Evolutionary conservation across 30 jellyfish, hydroid and myxozoan species (phyloP).

Genomic region (Cassiopea xamachana): DNA sequence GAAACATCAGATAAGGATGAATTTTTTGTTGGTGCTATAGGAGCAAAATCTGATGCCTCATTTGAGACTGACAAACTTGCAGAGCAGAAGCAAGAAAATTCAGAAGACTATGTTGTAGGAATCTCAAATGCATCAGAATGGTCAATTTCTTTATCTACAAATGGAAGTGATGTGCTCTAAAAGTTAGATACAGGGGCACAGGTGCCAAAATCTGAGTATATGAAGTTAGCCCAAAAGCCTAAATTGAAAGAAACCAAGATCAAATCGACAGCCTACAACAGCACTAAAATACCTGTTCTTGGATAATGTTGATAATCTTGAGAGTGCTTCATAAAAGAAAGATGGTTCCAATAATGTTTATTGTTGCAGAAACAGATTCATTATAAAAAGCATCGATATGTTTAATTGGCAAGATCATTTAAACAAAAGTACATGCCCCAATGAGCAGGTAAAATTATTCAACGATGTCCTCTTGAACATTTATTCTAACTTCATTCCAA

Average conservation of each 20-base stretch:
- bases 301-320: not conserved
- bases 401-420: conserved; percentile 58
- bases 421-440: conserved; percentile 40
- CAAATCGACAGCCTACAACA: not conserved
- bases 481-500: conserved; percentile 33
- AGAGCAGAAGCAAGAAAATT: not conserved
- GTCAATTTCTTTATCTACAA: not conserved
- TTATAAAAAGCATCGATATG: conserved; percentile 50
- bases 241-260: not conserved
- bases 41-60: not conserved
- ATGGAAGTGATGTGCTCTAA: not conserved
- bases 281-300: not conserved
- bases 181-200: not conserved
- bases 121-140: not conserved
- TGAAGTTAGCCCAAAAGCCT: not conserved
- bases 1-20: not conserved
- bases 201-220: not conserved
- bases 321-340: no score
- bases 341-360: no score
- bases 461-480: conserved; percentile 47
- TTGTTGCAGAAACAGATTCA: not conserved
- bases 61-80: not conserved
- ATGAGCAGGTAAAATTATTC: conserved; percentile 63
- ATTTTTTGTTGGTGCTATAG: not conserved
- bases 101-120: not conserved